Base-by-base conservation (phyloP, 1,140 invertebrate species). In the Arion vulgaris region DNA sequence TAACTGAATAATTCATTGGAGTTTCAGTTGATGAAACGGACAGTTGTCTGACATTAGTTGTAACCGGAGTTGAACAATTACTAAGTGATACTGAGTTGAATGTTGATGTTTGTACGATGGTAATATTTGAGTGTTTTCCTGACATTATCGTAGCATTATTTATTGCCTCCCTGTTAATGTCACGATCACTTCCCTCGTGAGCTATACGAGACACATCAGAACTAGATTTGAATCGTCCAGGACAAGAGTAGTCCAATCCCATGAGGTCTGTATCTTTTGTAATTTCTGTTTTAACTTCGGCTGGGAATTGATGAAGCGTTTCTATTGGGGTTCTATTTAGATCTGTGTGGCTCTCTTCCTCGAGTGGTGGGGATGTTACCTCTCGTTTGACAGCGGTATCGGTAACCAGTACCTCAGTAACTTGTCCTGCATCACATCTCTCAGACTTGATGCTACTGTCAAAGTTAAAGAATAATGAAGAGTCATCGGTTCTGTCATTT, bases 261-360 rank as follows among this genome's bases (percentile, higher is more conserved):
- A 78, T 78, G 13, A 78, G 36, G 32, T 78, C 76, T 7, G 57
- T 66, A 34, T 78, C 76, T 66, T 45, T 78, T 13, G 76, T 7
- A 26, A 78, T 68, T 34, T 66, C 76, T 23, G 13, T 34, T 19
- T 73, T 73, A 45, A 45, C 41, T 7, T 7, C 41, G 5, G 41
- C 41, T 5, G 41, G 41, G 5, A 15, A 15, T 7, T 45, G 41
- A 7, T 15, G 41, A 5, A 45, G 5, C 41, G 41, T 7, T 15
- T 45, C 41, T 45, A 45, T 15, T 7, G 5, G 5, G 41, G 5
- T 45, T 5, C 15, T 7, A 15, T 45, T 45, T 7, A 5, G 5
- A 5, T 7, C 41, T 7, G 5, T 45, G 41, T 45, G 62, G 62
- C 32, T 28, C 1, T n/a, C 7, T 66, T 28, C 11, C 23, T 57